Evolutionary conservation across 2,888 invertebrate genomes (phyloP), one percentile per base, ranked within the genome.

Genomic region (Spicauda simplicius): DNA sequence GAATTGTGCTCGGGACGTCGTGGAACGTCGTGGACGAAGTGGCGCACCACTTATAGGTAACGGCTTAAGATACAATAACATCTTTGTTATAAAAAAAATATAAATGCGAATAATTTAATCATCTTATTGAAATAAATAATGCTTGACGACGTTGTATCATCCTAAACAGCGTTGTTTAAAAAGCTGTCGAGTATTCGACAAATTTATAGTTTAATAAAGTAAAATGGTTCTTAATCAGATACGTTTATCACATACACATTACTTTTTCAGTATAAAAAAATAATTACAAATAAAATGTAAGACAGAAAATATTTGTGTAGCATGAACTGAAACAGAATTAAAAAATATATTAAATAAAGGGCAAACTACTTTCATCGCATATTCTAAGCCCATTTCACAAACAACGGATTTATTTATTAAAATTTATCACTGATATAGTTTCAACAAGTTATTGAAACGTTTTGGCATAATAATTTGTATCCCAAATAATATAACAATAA

Each of bases 191-290:
- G 54, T 54, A 53, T 53, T 58, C 25, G 7, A 81, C 74, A 54
- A 59, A 45, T 81, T 84, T 85, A 84, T 78, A 81, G 81, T 63
- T 81, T 84, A 84, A 82, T 86, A 87, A 87, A 88, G 85, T 86
- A 83, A 87, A 85, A 83, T 81, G 84, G 81, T 83, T 85, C 86
- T 86, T 87, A 87, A 81, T 85, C 65, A 69, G 53, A 69, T 65
- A 69, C 53, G n/a, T 65, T 65, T 65, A 65, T 69, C 69, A 69
- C 69, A 64, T 69, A 69, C 16, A 63, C 33, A 56, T 61, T 56
- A 67, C 20, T 20, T 20, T 60, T 56, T 18, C 66, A 61, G 64
- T 64, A 64, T 64, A 48, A 66, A 60, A 54, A n/a, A 37, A 48
- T 14, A 50, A 50, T 53, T 56, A 56, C 16, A 61, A 61, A 50